These are phyloP conservation scores for Phragmatobia fuliginosa DNA, from an alignment of 2,888 invertebrate genomes.

Conservation along the genomic window DNA sequence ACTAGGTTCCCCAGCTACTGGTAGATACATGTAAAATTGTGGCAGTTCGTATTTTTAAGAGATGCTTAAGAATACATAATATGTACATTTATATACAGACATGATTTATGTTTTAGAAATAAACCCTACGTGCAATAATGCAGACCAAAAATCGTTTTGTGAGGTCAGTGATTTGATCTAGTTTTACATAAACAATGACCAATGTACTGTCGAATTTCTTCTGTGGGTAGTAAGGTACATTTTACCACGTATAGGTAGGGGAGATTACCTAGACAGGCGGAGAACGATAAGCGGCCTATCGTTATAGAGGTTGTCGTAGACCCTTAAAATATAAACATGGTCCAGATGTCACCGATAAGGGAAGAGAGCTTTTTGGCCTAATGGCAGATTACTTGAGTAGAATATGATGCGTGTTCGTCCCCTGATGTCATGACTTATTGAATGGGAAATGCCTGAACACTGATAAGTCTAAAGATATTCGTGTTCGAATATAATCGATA, in stretches of 20 bases:
- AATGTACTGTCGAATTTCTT: slow-evolving; percentile 61
- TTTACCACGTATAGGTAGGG: slow-evolving; percentile 58
- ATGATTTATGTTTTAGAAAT: slow-evolving; percentile 52
- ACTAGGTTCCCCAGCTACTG: neutral
- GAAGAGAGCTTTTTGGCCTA: slow-evolving; percentile 81
- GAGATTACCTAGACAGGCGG: slow-evolving; percentile 81
- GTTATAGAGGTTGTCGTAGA: slow-evolving; percentile 83
- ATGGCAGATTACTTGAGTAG: slow-evolving; percentile 81
- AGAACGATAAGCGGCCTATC: slow-evolving; percentile 79
- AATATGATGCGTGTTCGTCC: slow-evolving; percentile 66
- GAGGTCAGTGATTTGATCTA: slow-evolving; percentile 49
- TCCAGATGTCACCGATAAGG: slow-evolving; percentile 84
- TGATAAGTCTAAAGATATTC: slow-evolving; percentile 44
- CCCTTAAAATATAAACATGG: slow-evolving; percentile 85
- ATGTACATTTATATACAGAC: slow-evolving; percentile 13
- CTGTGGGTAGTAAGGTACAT: slow-evolving; percentile 56
- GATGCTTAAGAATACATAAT: slow-evolving; percentile 27
- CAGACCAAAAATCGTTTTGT: slow-evolving; percentile 61
- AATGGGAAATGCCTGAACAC: slow-evolving; percentile 69
- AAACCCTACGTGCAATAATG: slow-evolving; percentile 55
- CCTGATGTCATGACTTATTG: slow-evolving; percentile 68
- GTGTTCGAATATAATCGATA: slow-evolving; percentile 13
- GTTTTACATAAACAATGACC: slow-evolving; percentile 55
- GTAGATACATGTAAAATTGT: neutral
- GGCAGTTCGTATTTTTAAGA: slow-evolving; percentile 36